Conservation (phyloP, 2,113 vertebrate genomes). For the Synodontis membranacea region DNA sequence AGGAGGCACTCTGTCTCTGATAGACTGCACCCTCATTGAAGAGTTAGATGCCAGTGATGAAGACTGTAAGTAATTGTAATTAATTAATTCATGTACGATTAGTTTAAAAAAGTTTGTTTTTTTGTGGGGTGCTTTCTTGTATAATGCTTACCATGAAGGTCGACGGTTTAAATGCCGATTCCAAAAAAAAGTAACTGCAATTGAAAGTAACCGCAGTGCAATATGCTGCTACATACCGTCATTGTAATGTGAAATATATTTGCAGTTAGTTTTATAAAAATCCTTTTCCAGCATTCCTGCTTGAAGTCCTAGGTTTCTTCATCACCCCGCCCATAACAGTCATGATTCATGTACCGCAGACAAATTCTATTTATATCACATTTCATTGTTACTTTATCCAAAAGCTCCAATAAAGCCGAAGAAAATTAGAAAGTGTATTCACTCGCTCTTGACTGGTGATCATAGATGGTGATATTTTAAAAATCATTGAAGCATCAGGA, state of each 20-base stretch:
- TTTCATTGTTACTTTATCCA: background rate
- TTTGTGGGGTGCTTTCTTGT: background rate
- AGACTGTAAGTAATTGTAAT: conserved; percentile 82
- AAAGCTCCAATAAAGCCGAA: too few relatives aligned
- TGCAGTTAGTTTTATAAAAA: background rate
- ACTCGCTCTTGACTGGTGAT: too few relatives aligned
- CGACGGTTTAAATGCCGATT: background rate
- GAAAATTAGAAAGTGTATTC: too few relatives aligned
- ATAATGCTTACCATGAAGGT: background rate
- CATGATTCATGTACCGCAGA: background rate
- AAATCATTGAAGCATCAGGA: too few relatives aligned
- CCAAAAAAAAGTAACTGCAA: background rate
- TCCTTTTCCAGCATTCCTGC: background rate
- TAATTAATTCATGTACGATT: too few relatives aligned
- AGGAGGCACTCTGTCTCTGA: conserved; percentile 89
- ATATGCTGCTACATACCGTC: background rate
- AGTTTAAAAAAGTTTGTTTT: background rate
- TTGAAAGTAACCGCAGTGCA: too few relatives aligned
- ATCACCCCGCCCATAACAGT: background rate
- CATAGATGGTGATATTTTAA: too few relatives aligned
- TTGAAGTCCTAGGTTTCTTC: background rate
- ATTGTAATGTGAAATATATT: background rate
- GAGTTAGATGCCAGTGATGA: conserved; percentile 87
- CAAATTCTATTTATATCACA: background rate
- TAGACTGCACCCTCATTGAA: conserved; percentile 90